Conservation (phyloP, 2,888 invertebrate genomes). For the Gnatocerus cornutus region DNA sequence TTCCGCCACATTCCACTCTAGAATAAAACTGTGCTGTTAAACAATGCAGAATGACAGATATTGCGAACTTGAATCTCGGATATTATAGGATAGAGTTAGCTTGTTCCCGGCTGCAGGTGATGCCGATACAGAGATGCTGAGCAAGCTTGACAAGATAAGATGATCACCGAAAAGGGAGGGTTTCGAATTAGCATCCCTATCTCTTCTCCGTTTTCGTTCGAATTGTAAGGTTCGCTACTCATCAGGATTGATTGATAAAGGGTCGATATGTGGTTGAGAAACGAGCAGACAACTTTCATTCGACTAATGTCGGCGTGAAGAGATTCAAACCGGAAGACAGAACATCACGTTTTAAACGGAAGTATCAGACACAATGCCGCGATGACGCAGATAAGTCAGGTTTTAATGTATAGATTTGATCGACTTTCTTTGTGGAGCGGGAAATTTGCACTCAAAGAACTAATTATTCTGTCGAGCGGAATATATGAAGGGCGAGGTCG, state of each 20-base stretch:
- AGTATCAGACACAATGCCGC: constrained; percentile 31
- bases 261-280: constrained; percentile 38
- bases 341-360: constrained; percentile 43
- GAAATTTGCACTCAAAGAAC: constrained; percentile 37
- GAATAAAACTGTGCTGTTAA: constrained; percentile 28
- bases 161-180: constrained; percentile 33
- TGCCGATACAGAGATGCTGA: constrained; percentile 21
- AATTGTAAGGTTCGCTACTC: constrained; percentile 41
- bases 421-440: constrained; percentile 25
- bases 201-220: constrained; percentile 25
- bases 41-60: constrained; percentile 34
- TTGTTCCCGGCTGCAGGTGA: constrained; percentile 29
- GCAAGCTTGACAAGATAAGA: constrained; percentile 40
- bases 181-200: constrained; percentile 42
- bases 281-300: constrained; percentile 35
- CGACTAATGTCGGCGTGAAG: constrained; percentile 34
- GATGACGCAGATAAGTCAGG: constrained; percentile 46
- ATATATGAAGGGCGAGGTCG: constrained; percentile 22
- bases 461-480: constrained; percentile 33
- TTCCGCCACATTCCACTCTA: constrained; percentile 7
- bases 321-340: constrained; percentile 37
- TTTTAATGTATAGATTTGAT: constrained; percentile 35
- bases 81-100: constrained; percentile 32
- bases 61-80: constrained; percentile 32
- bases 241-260: constrained; percentile 44